Base-by-base conservation (phyloP, 1,140 invertebrate species). In the Drosophila ficusphila region DNA sequence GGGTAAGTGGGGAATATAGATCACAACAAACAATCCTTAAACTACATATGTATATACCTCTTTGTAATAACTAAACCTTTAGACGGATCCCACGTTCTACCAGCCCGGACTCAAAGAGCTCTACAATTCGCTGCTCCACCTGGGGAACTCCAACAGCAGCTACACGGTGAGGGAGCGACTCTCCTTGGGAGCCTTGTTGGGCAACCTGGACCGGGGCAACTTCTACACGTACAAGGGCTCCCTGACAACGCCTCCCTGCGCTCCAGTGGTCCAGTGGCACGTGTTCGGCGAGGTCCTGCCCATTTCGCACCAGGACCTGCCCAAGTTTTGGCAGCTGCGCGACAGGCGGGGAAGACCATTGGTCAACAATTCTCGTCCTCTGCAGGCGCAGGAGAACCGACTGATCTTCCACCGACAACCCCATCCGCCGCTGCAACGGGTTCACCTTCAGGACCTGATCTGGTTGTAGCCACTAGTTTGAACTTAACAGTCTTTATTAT, bases 211-310 rank as follows among this genome's bases (percentile, higher is more conserved):
- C 57, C 83, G 93, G 7, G 81, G 91, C 0, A 78, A 94, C 46
- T 97, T 96, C 89, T 96, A 95, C 79, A 96, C 96, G 0, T 99
- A 98, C 91, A 93, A 94, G 48, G 98, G 98, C 1, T 98, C 97
- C 3, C 91, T 98, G n/a, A 98, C 98, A 0, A 98, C 97, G 2
- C 98, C 98, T 0, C 96, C 96, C 0, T 99, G 97, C 85, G 94
- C 94, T 1, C 97, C 98, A 92, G 93, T 95, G 0, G 97, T 98
- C 11, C 96, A 95, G 2, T 99, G 97, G 97, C 95, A 98, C 25
- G 94, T 98, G 62, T 97, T 97, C 71, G 95, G 95, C 71, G 93
- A 97, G 64, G 94, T 95, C 0, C 93, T 96, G 19, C 92, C 76
- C 9, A 85, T 91, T 14, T 85, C 85, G 0, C 53, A 71, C 18